Percentiles rank a stretch among this genome's conserved stretches.
Evolutionary conservation across 2,113 vertebrate genomes (phyloP).

Genomic region (Corythoichthys intestinalis): DNA sequence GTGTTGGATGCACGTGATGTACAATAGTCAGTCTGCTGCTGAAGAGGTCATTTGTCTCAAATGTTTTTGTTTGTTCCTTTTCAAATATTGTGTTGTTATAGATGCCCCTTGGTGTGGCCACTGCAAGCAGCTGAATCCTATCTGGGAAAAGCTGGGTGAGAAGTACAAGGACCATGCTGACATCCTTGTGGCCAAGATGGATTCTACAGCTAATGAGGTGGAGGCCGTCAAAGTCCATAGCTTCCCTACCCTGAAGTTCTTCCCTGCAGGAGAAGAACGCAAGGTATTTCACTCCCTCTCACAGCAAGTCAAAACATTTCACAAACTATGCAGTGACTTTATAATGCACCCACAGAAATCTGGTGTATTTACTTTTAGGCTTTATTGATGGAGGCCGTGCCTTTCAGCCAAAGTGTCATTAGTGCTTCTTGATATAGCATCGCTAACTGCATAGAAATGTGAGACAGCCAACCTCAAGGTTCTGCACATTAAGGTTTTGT

Average conservation of each 20-base stretch:
- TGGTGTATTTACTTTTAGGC: not conserved
- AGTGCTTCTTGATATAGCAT: slow-evolving; percentile 34
- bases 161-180: slow-evolving; percentile 80
- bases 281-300: slow-evolving; percentile 64
- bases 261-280: slow-evolving; percentile 81
- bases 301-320: not conserved
- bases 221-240: slow-evolving; percentile 94
- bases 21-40: too few relatives aligned
- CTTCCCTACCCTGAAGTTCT: slow-evolving; percentile 96
- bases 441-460: slow-evolving; percentile 23
- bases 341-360: not conserved
- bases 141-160: slow-evolving; percentile 96
- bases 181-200: slow-evolving; percentile 92
- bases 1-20: not conserved
- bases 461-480: slow-evolving; percentile 12
- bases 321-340: not conserved
- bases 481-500: slow-evolving; percentile 4
- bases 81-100: slow-evolving; percentile 41
- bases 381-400: not conserved
- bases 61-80: too few relatives aligned
- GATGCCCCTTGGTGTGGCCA: slow-evolving; percentile 98
- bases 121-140: slow-evolving; percentile 95
- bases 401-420: slow-evolving; percentile 15
- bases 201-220: slow-evolving; percentile 93
- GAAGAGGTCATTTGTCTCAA: not conserved